Evolutionary conservation across 2,113 vertebrate genomes (phyloP).

Genomic region (Stomatorhinus ivindoensis): DNA sequence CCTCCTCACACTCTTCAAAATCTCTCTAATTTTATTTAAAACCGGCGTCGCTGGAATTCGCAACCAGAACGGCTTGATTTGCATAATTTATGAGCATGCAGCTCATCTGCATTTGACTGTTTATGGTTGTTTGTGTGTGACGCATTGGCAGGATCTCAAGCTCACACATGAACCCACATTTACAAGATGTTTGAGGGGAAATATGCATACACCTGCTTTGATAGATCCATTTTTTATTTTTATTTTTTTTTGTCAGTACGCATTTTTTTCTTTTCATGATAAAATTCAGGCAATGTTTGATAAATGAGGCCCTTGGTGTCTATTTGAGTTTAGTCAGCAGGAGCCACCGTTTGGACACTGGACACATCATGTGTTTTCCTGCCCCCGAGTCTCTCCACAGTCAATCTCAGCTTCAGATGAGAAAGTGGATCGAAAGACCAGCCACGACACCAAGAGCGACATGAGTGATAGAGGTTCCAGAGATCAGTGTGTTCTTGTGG

Average conservation of each 20-base stretch:
- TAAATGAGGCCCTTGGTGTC: not conserved
- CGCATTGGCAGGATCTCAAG: not conserved
- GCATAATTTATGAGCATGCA: not conserved
- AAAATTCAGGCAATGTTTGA: not conserved
- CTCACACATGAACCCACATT: not conserved
- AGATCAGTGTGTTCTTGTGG: not conserved
- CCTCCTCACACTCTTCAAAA: not conserved
- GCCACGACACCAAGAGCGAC: not conserved
- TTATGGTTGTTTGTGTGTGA: not conserved
- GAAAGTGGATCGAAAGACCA: not conserved
- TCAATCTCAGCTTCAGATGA: not conserved
- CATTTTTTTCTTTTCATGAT: not conserved
- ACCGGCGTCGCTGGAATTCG: not conserved
- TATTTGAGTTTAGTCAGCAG: not conserved
- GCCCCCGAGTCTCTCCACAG: not conserved
- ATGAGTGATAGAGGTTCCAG: not conserved
- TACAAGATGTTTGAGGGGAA: not conserved
- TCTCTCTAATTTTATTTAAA: not conserved
- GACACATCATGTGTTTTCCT: not conserved
- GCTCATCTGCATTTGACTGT: not conserved
- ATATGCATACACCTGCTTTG: not conserved
- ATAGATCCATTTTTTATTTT: not conserved
- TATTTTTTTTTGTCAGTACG: not conserved
- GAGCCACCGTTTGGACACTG: not conserved
- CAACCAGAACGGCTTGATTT: not conserved